Evolutionary conservation across 2,888 invertebrate genomes (phyloP).

Genomic region (Lordiphosa fenestrarum): DNA sequence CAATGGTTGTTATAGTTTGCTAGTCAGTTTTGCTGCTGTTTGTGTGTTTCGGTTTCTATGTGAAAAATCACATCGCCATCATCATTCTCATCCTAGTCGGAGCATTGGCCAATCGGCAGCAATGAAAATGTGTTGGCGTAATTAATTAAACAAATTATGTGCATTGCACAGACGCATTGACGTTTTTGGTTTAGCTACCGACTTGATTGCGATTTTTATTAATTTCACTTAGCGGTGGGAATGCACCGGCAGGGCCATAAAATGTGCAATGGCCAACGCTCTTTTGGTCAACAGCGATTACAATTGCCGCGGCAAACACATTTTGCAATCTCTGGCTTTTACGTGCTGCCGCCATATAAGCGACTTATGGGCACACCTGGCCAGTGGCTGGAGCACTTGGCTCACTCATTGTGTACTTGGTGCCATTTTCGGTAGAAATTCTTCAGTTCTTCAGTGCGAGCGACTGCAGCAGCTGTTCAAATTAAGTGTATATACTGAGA

Average conservation of each 20-base stretch:
- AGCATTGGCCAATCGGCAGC: conserved; percentile 52
- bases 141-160: conserved; percentile 76
- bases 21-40: conserved; percentile 25
- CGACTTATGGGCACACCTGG: conserved; percentile 61
- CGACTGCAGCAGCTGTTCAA: conserved; percentile 23
- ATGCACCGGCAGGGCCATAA: conserved; percentile 44
- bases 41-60: conserved; percentile 30
- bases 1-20: conserved; percentile 62
- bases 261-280: conserved; percentile 25
- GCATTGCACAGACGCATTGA: conserved; percentile 71
- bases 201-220: conserved; percentile 65
- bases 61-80: conserved; percentile 66
- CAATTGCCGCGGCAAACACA: conserved; percentile 54
- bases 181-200: conserved; percentile 69
- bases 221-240: conserved; percentile 75
- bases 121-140: conserved; percentile 71
- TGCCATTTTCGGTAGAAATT: conserved; percentile 59
- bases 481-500: too few relatives aligned
- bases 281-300: conserved; percentile 54
- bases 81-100: background rate
- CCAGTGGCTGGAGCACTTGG: conserved; percentile 10
- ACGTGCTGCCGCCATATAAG: conserved; percentile 59
- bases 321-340: conserved; percentile 60
- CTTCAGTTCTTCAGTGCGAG: conserved; percentile 42
- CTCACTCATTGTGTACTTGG: conserved; percentile 48